These are phyloP conservation scores for Solea senegalensis DNA, from an alignment of 2,113 vertebrate species.

Conservation along the genomic window DNA sequence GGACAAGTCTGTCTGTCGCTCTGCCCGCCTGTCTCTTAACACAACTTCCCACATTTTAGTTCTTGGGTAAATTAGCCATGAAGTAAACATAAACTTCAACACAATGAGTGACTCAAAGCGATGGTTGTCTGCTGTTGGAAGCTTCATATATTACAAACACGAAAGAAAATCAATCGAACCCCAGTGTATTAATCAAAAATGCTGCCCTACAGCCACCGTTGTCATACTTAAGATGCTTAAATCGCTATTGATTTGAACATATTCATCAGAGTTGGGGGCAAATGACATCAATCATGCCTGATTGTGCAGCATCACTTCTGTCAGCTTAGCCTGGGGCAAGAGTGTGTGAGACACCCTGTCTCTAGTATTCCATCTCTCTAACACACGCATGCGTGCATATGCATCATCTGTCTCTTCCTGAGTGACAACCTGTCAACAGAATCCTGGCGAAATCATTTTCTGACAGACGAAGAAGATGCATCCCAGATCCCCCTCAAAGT, in stretches of 20 bases:
- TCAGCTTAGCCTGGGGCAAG: neutral
- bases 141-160: too few species aligned
- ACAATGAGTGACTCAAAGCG: neutral
- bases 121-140: too few species aligned
- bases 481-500: slow-evolving; percentile 13
- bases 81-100: neutral
- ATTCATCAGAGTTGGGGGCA: neutral
- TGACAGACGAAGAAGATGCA: slow-evolving; percentile 34
- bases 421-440: slow-evolving; percentile 44
- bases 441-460: slow-evolving; percentile 23
- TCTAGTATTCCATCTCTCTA: neutral
- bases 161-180: too few species aligned
- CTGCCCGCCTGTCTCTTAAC: neutral
- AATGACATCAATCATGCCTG: neutral
- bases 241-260: neutral
- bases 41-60: neutral
- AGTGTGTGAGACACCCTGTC: neutral
- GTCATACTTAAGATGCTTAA: neutral
- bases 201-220: too few species aligned
- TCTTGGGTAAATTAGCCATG: neutral
- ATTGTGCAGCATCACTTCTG: neutral
- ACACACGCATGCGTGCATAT: neutral
- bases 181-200: too few species aligned
- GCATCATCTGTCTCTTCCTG: slow-evolving; percentile 5
- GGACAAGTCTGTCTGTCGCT: neutral